Evolutionary conservation across 2,888 invertebrate species (phyloP).

Genomic region (Taenaris catops): DNA sequence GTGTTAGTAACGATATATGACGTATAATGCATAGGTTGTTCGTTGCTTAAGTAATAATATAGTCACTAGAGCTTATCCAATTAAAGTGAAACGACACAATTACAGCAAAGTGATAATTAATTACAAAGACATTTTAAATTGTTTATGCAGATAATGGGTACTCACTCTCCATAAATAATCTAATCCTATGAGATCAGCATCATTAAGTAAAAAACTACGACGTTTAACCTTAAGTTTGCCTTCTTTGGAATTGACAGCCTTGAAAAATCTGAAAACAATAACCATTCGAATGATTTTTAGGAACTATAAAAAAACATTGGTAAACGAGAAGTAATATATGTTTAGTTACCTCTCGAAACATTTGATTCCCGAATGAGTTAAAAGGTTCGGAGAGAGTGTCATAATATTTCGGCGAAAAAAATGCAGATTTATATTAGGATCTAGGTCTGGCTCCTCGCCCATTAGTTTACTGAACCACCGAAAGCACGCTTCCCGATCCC

Average conservation of each 20-base stretch:
- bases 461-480: conserved; percentile 98
- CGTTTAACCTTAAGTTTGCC: conserved; percentile 93
- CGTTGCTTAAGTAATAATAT: too few relatives aligned
- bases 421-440: conserved; percentile 96
- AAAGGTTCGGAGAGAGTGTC: conserved; percentile 92
- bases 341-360: conserved; percentile 83
- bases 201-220: conserved; percentile 92
- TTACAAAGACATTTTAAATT: too few relatives aligned
- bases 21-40: too few relatives aligned
- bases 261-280: conserved; percentile 87
- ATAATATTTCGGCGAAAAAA: conserved; percentile 98
- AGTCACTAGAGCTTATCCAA: too few relatives aligned
- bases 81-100: too few relatives aligned
- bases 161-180: conserved; percentile 97
- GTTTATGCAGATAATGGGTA: conserved; percentile 20
- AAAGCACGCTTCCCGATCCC: conserved; percentile 97
- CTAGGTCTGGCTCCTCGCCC: conserved; percentile 98
- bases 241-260: conserved; percentile 97
- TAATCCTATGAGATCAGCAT: conserved; percentile 96
- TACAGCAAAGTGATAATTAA: too few relatives aligned
- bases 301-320: too few relatives aligned
- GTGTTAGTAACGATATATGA: too few relatives aligned
- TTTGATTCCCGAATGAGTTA: conserved; percentile 97
- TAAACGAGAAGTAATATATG: background rate
- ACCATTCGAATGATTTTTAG: too few relatives aligned